Evolutionary conservation across 1,140 invertebrate genomes (phyloP).

Genomic region (Brachionus rubens): DNA sequence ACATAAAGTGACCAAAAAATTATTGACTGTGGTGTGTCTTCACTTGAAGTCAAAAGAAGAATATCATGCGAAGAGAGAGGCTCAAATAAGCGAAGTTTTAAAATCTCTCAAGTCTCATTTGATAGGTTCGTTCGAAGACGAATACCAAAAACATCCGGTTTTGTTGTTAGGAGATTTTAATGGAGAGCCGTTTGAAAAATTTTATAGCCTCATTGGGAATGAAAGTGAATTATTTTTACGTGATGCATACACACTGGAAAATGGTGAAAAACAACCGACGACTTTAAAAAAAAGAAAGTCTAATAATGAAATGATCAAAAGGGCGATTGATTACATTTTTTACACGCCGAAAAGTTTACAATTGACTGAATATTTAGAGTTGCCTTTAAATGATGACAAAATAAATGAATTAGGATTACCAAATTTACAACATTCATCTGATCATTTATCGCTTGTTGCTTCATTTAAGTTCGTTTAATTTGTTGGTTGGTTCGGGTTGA

Average conservation of each 20-base stretch:
- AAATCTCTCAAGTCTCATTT: conserved; percentile 23
- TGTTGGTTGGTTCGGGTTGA: neutral
- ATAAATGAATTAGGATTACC: conserved; percentile 10
- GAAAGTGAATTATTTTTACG: neutral
- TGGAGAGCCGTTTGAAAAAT: conserved; percentile 45
- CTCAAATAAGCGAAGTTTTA: conserved; percentile 9
- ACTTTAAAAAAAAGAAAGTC: neutral
- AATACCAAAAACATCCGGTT: neutral
- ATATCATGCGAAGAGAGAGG: neutral
- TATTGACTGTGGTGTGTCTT: conserved; percentile 20
- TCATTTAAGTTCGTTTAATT: conserved; percentile 30
- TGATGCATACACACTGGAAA: conserved; percentile 7
- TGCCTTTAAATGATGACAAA: neutral
- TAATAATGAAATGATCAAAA: conserved; percentile 1
- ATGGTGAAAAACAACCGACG: neutral
- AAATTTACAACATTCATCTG: conserved; percentile 17
- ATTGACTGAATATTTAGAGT: conserved; percentile 14
- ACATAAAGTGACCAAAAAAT: neutral
- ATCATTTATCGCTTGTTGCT: conserved; percentile 21
- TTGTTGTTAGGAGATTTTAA: conserved; percentile 30
- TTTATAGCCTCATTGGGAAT: conserved; percentile 1
- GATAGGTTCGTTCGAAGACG: neutral
- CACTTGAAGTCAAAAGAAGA: conserved; percentile 40
- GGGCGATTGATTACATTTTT: conserved; percentile 39
- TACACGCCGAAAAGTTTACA: neutral